Conservation (phyloP, 1,140 invertebrate genomes). For the Bursaphelenchus mucronatus region DNA sequence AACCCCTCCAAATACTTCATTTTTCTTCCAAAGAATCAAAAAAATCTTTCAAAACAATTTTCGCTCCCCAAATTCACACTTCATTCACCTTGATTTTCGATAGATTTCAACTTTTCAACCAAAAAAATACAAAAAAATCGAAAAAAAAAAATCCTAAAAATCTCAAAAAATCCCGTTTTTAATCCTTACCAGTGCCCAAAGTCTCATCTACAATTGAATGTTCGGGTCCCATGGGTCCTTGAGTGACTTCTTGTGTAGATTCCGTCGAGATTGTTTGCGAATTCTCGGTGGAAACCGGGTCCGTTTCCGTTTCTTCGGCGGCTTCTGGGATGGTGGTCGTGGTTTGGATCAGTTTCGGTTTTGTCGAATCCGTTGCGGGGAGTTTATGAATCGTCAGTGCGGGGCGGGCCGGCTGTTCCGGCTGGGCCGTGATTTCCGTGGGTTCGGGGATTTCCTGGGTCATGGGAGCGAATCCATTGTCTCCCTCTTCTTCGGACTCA, state of each 20-base stretch:
- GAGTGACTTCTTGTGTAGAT: slow-evolving; percentile 13
- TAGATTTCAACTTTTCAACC: no score
- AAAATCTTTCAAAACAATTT: no score
- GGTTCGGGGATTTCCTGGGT: slow-evolving; percentile 22
- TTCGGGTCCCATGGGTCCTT: slow-evolving; percentile 13
- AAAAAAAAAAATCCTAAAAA: slow-evolving; percentile 13
- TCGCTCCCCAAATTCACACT: no score
- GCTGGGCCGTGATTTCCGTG: slow-evolving; percentile 19
- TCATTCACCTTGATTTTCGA: no score
- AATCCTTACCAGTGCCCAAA: neutral
- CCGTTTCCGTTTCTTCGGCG: neutral
- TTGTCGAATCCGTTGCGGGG: no score
- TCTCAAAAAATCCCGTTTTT: neutral
- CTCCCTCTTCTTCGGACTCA: slow-evolving; percentile 25
- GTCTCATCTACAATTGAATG: slow-evolving; percentile 6
- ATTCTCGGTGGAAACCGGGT: neutral
- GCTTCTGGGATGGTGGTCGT: neutral
- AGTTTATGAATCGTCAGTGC: no score
- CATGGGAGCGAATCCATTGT: slow-evolving; percentile 29
- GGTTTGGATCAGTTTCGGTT: no score
- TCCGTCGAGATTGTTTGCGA: neutral
- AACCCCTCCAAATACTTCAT: no score
- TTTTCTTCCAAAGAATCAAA: no score
- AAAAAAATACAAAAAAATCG: slow-evolving; percentile 8
- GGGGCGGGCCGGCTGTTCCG: neutral